Conservation (phyloP, 2,113 vertebrate genomes). For the Mesembrinibis cayennensis region DNA sequence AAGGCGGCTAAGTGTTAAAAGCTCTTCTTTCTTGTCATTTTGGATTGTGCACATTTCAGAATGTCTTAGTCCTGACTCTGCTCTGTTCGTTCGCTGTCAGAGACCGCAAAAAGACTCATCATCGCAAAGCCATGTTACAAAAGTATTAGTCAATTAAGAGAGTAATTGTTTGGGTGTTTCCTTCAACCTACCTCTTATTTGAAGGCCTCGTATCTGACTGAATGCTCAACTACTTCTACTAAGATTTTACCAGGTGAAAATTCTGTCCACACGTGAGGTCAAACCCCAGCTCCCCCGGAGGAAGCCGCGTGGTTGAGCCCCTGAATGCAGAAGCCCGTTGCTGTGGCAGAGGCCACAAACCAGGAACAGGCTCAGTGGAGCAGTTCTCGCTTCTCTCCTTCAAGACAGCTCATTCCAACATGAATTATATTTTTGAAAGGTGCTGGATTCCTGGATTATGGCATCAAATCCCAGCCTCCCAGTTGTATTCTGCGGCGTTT, state of each 20-base stretch:
- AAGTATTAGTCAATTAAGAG: not conserved
- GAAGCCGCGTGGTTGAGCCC: slow-evolving; percentile 76
- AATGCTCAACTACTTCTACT: not conserved
- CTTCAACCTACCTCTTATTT: not conserved
- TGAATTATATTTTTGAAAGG: not conserved
- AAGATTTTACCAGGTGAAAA: not conserved
- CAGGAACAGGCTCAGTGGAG: not conserved
- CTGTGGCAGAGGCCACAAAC: slow-evolving; percentile 54
- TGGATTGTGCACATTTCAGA: not conserved
- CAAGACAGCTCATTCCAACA: not conserved
- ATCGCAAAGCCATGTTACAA: not conserved
- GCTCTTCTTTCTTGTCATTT: not conserved
- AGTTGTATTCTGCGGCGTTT: not conserved
- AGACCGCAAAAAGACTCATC: not conserved
- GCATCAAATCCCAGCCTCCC: not conserved
- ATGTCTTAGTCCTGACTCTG: not conserved
- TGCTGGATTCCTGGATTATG: not conserved
- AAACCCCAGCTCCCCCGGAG: slow-evolving; percentile 68
- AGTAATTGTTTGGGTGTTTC: not conserved
- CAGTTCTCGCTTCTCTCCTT: not conserved
- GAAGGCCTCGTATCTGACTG: not conserved
- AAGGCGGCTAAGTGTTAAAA: not conserved
- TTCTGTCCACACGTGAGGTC: not conserved
- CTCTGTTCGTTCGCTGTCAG: not conserved
- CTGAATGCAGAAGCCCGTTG: slow-evolving; percentile 74